Percentiles rank a stretch among this genome's conserved stretches.
Conservation (phyloP, 2,888 invertebrate species). For the Meandrusa payeni region DNA sequence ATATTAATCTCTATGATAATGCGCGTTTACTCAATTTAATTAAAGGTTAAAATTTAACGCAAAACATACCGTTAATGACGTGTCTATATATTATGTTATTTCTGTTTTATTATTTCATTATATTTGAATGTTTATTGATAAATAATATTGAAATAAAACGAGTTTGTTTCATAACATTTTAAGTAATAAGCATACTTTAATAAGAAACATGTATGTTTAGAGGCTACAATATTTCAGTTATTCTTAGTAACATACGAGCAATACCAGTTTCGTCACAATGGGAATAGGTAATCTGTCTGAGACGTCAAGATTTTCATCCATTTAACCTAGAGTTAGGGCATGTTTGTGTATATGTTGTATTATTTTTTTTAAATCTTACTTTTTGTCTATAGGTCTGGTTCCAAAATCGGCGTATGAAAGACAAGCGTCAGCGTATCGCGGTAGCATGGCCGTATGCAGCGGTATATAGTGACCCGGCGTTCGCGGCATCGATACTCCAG, state of each 20-base stretch:
- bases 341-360: too few species aligned
- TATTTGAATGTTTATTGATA: too few species aligned
- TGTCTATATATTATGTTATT: background rate
- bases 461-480: constrained; percentile 95
- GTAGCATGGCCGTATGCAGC: constrained; percentile 97
- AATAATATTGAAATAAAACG: too few species aligned
- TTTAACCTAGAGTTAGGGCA: too few species aligned
- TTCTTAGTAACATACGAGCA: too few species aligned
- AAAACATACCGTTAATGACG: constrained; percentile 2
- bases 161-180: too few species aligned
- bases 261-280: too few species aligned
- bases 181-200: too few species aligned
- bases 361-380: constrained; percentile 16
- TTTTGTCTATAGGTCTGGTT: constrained; percentile 93
- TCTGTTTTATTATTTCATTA: constrained; percentile 16
- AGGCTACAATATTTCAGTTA: too few species aligned
- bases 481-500: constrained; percentile 95
- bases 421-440: constrained; percentile 96
- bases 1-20: constrained; percentile 39
- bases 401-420: constrained; percentile 97
- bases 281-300: too few species aligned
- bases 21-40: constrained; percentile 18
- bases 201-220: too few species aligned
- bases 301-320: too few species aligned
- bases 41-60: constrained; percentile 5